Evolutionary conservation across 2,113 vertebrate genomes (phyloP).

Genomic region (Monopterus albus): DNA sequence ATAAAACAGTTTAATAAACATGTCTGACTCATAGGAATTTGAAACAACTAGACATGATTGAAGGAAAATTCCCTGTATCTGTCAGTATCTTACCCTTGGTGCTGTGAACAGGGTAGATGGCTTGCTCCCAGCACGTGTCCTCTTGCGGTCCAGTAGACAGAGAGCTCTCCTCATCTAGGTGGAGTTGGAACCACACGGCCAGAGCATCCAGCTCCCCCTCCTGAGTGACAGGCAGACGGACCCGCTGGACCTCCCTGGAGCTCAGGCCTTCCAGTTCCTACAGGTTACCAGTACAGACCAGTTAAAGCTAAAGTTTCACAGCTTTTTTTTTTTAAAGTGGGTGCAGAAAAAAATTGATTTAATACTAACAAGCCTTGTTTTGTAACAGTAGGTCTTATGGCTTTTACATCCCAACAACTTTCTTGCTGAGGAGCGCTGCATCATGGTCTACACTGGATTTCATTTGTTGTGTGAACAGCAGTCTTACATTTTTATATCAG

Average conservation of each 20-base stretch:
- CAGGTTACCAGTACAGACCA: background rate
- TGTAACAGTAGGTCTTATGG: too few species aligned
- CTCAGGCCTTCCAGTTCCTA: constrained; percentile 93
- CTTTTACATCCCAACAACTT: too few species aligned
- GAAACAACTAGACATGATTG: background rate
- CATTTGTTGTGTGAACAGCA: too few species aligned
- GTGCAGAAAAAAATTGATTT: too few species aligned
- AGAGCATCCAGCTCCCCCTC: constrained; percentile 90
- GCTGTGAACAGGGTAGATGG: constrained; percentile 92
- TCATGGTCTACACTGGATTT: too few species aligned
- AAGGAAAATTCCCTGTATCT: background rate
- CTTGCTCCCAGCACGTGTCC: constrained; percentile 98
- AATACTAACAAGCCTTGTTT: too few species aligned
- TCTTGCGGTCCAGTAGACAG: constrained; percentile 93
- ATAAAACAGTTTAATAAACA: background rate
- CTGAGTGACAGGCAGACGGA: constrained; percentile 81
- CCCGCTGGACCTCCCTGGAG: constrained; percentile 78
- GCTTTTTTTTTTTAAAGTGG: too few species aligned
- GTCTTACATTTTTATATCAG: too few species aligned
- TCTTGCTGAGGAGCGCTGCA: too few species aligned
- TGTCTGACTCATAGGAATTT: background rate
- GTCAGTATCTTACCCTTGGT: constrained; percentile 79
- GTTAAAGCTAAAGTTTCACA: background rate
- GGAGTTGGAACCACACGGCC: constrained; percentile 95
- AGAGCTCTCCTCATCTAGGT: constrained; percentile 90